A percentile compares a stretch with the other conserved stretches of the same genome.
phyloP scores from a whole-genome alignment of 2,113 vertebrate species.

The Xiphophorus maculatus region DNA sequence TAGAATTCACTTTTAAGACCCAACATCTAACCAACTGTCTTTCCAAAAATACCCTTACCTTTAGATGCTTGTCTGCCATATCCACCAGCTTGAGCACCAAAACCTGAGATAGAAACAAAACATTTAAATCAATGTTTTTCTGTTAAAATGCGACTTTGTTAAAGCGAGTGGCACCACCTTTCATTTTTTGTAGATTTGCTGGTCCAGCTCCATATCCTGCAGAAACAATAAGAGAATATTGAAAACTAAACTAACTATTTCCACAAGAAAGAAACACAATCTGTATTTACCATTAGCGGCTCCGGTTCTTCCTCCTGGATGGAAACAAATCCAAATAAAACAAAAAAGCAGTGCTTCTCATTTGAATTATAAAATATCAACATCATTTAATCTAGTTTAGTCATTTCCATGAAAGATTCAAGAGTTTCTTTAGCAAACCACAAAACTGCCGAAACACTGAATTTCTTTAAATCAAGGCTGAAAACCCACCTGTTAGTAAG shows the following conservation, averaged over 20 bases:
- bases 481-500: no score
- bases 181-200: conserved; percentile 50
- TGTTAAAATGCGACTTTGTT: background rate
- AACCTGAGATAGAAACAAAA: background rate
- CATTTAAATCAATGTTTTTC: background rate
- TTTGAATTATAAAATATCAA: background rate
- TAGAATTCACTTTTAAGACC: background rate
- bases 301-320: conserved; percentile 30
- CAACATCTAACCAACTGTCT: background rate
- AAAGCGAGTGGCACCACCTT: conserved; percentile 31
- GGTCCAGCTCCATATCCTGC: conserved; percentile 55
- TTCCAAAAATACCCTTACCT: no score
- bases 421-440: no score
- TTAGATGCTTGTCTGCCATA: background rate
- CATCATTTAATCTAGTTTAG: no score
- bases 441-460: no score
- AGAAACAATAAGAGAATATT: conserved; percentile 10
- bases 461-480: no score
- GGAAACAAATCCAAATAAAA: background rate
- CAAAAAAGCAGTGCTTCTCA: background rate
- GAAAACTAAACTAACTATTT: no score
- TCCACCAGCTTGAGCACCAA: conserved; percentile 22
- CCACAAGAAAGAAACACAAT: background rate
- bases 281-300: conserved; percentile 33
- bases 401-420: no score